Conservation (phyloP, 2,797 vertebrate species). For the Sebastes iracundus region DNA sequence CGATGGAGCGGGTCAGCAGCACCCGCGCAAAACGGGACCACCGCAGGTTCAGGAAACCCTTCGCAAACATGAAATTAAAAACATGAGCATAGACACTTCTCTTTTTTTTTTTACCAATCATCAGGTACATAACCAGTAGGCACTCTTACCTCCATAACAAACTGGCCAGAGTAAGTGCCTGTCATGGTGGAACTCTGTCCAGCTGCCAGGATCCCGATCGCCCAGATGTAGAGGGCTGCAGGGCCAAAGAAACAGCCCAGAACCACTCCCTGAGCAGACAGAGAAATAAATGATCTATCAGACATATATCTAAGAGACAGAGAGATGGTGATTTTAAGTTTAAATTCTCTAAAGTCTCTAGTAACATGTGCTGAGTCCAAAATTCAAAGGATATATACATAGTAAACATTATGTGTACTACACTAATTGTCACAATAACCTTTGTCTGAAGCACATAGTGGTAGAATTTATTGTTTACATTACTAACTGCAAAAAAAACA, state of each 20-base stretch:
- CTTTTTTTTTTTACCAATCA: neutral
- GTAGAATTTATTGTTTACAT: neutral
- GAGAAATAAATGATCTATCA: neutral
- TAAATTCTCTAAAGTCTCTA: neutral
- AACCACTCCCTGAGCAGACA: conserved; percentile 70
- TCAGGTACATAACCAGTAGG: fast-evolving
- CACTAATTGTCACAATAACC: neutral
- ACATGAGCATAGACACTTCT: neutral
- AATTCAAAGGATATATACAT: neutral
- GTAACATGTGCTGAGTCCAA: neutral
- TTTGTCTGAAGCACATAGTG: neutral
- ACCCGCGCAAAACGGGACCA: conserved; percentile 95
- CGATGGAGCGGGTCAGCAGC: conserved; percentile 93
- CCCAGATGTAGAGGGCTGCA: conserved; percentile 96
- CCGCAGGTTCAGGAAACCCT: conserved; percentile 94
- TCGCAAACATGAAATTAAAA: neutral
- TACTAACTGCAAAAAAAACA: neutral
- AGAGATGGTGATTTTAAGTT: neutral
- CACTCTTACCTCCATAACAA: conserved; percentile 94
- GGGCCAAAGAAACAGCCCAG: conserved; percentile 95
- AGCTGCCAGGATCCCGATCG: conserved; percentile 94
- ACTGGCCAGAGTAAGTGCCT: conserved; percentile 97
- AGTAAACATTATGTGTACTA: neutral
- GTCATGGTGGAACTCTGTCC: conserved; percentile 99
- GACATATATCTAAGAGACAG: neutral